Evolutionary conservation across 2,113 vertebrate species (phyloP).

Genomic region (Pan paniscus): DNA sequence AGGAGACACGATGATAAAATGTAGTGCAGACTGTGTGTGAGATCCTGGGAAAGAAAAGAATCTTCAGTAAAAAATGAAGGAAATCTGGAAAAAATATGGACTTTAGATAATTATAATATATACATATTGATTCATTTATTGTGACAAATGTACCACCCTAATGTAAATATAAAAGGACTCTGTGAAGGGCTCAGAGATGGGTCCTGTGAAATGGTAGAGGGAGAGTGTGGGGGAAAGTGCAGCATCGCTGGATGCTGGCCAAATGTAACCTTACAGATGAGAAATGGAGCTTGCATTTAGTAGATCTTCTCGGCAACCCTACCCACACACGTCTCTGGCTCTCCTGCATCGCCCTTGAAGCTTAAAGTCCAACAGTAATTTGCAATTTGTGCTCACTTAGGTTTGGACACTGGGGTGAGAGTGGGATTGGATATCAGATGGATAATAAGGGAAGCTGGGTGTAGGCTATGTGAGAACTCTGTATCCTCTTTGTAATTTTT

Average conservation of each 20-base stretch:
- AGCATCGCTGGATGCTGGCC: accelerated
- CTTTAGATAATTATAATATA: background rate
- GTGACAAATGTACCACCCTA: background rate
- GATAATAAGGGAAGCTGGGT: background rate
- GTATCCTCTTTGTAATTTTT: background rate
- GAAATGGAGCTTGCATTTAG: background rate
- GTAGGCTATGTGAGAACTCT: background rate
- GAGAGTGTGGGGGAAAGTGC: accelerated
- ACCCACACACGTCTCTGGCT: background rate
- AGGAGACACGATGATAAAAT: background rate
- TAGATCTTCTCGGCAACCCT: background rate
- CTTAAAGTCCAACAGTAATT: background rate
- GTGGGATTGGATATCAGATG: background rate
- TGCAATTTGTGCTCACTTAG: background rate
- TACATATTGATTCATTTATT: background rate
- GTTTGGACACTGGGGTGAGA: background rate
- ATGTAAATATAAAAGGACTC: background rate
- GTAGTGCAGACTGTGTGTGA: background rate
- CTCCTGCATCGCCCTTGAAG: background rate
- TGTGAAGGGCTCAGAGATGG: background rate
- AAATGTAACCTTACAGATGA: background rate
- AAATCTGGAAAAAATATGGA: background rate
- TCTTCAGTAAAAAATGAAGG: background rate
- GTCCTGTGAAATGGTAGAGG: background rate
- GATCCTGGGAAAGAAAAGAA: background rate